These are phyloP conservation scores for Axis porcinus DNA, from an alignment of 2,113 vertebrate species.

Conservation along the genomic window DNA sequence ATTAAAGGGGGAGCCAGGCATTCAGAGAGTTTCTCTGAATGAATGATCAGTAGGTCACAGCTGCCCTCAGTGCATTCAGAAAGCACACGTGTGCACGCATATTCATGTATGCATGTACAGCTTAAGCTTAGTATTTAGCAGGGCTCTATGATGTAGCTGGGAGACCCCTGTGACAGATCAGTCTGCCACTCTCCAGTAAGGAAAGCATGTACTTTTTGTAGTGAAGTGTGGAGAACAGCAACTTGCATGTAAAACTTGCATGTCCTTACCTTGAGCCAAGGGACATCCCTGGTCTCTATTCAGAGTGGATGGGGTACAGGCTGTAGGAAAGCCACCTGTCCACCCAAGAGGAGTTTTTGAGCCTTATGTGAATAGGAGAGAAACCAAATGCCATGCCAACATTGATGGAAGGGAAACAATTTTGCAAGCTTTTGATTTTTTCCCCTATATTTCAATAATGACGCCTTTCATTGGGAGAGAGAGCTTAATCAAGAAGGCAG, in stretches of 20 bases:
- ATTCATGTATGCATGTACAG: fast-evolving
- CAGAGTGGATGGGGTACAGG: neutral
- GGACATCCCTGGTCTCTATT: neutral
- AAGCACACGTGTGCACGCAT: neutral
- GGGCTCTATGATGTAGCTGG: neutral
- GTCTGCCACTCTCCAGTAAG: neutral
- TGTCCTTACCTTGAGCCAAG: neutral
- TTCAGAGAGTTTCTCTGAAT: neutral
- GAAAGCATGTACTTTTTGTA: neutral
- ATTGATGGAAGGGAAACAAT: neutral
- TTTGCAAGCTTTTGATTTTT: neutral
- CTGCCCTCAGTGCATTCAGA: neutral
- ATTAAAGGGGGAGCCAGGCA: neutral
- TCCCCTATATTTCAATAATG: neutral
- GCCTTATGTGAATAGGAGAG: neutral
- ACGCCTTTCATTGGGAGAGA: neutral
- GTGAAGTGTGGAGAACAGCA: neutral
- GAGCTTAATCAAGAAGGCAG: neutral
- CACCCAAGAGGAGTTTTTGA: neutral
- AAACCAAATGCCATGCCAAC: neutral
- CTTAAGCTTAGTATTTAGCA: neutral
- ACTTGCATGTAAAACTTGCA: neutral
- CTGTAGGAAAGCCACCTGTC: neutral
- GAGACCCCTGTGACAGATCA: neutral
- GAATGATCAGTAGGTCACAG: neutral